These are phyloP conservation scores for Isichthys henryi DNA, from an alignment of 2,113 vertebrate genomes.

Conservation along the genomic window DNA sequence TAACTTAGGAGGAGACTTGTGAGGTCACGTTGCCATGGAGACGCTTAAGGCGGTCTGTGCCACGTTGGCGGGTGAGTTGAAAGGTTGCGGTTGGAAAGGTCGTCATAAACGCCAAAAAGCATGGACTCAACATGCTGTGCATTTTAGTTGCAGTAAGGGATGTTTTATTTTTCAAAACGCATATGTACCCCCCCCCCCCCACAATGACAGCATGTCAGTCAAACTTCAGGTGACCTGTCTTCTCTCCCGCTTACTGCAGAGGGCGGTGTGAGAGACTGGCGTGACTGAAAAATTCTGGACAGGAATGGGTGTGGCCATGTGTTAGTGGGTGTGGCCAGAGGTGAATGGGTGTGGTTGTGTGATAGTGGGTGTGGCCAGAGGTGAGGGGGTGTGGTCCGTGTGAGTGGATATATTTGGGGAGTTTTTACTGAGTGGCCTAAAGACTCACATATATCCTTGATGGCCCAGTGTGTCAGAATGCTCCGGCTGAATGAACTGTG, in stretches of 20 bases:
- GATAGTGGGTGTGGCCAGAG: constrained; percentile 1
- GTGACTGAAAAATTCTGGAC: background rate
- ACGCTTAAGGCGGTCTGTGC: background rate
- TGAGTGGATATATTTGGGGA: background rate
- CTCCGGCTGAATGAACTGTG: background rate
- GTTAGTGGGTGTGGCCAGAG: background rate
- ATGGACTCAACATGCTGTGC: background rate
- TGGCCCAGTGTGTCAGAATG: background rate
- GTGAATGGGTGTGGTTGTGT: constrained; percentile 8
- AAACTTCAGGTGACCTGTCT: background rate
- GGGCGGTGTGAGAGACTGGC: background rate
- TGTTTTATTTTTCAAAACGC: background rate
- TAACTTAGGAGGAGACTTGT: background rate
- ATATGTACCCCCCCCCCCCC: background rate
- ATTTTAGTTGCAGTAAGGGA: background rate
- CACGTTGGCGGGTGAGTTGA: background rate
- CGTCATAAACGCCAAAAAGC: background rate
- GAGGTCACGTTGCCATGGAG: background rate
- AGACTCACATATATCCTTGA: background rate
- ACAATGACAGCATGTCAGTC: background rate
- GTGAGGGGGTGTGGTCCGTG: background rate
- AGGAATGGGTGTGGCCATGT: background rate
- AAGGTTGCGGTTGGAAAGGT: background rate
- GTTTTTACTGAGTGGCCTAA: background rate
- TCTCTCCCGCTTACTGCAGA: background rate